Percentiles rank a stretch among this genome's conserved stretches.
phyloP scores from a whole-genome alignment of 2,888 invertebrate species.

The Melieria picta region DNA sequence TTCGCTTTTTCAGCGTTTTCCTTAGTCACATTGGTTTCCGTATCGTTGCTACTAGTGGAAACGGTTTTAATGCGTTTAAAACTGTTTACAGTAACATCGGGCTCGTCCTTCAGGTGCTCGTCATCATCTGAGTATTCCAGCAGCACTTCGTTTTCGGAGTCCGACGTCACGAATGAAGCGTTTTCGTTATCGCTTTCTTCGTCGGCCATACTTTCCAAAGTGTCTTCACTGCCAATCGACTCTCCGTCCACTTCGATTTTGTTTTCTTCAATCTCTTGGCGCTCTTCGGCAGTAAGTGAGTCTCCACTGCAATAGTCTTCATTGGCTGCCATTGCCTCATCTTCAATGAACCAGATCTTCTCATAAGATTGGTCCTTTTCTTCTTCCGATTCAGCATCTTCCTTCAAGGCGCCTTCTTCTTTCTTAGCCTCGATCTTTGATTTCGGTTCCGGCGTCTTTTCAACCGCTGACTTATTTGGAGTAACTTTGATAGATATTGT shows the following conservation, averaged over 20 bases:
- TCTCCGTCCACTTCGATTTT: conserved; percentile 68
- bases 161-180: conserved; percentile 69
- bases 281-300: conserved; percentile 67
- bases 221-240: conserved; percentile 67
- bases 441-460: conserved; percentile 20
- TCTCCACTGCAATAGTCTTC: conserved; percentile 58
- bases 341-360: conserved; percentile 51
- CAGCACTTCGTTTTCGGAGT: conserved; percentile 44
- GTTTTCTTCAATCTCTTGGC: conserved; percentile 67
- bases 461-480: neutral
- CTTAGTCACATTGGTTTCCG: neutral
- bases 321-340: conserved; percentile 55
- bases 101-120: conserved; percentile 26
- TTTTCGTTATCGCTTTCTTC: conserved; percentile 66
- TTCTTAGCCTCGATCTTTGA: conserved; percentile 30
- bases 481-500: conserved; percentile 27
- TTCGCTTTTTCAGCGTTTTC: neutral
- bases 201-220: conserved; percentile 46
- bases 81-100: neutral
- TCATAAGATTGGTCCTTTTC: conserved; percentile 36
- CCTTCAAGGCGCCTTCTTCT: conserved; percentile 7
- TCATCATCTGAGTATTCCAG: conserved; percentile 41
- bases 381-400: conserved; percentile 35
- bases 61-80: neutral
- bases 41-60: conserved; percentile 5